Conservation (phyloP, 2,797 vertebrate species). For the Cirrhinus molitorella region DNA sequence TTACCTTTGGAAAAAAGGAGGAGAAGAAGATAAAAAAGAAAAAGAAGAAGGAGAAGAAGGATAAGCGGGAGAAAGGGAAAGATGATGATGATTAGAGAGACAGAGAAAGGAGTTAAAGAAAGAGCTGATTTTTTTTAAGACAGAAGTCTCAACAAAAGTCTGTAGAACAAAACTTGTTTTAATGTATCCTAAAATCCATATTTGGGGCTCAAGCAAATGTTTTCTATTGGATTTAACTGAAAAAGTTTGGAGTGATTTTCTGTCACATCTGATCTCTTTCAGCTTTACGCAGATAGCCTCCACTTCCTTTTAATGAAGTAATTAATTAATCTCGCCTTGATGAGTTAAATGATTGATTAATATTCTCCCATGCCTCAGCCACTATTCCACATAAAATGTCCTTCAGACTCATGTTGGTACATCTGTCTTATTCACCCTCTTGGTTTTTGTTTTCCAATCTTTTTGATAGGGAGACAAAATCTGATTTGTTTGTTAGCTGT, state of each 20-base stretch:
- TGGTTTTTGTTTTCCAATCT: conserved; percentile 72
- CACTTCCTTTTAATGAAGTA: conserved; percentile 62
- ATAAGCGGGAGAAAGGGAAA: conserved; percentile 92
- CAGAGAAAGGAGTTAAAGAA: conserved; percentile 82
- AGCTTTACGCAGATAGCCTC: conserved; percentile 63
- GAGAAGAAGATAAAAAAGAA: conserved; percentile 99
- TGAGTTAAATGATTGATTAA: conserved; percentile 64
- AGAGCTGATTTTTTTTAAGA: conserved; percentile 79
- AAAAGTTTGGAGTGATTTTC: neutral
- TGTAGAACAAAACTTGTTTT: conserved; percentile 68
- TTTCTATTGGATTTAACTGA: conserved; percentile 54
- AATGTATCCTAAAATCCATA: conserved; percentile 44
- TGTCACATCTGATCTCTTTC: conserved; percentile 52
- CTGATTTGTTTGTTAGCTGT: conserved; percentile 68
- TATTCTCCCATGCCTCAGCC: conserved; percentile 66
- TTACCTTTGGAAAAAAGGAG: conserved; percentile 98
- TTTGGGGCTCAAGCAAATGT: conserved; percentile 32
- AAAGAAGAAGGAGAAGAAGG: conserved; percentile 99
- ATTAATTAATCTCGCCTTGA: conserved; percentile 68
- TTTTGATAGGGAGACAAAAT: conserved; percentile 72
- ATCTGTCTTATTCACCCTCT: conserved; percentile 78
- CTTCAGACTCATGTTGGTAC: conserved; percentile 76
- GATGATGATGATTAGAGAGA: conserved; percentile 92
- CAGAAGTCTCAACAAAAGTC: conserved; percentile 82
- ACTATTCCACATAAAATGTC: conserved; percentile 33